Evolutionary conservation across 2,888 invertebrate species (phyloP), one percentile per base, ranked within the genome.

Genomic region (Lasioglossum pauxillum): DNA sequence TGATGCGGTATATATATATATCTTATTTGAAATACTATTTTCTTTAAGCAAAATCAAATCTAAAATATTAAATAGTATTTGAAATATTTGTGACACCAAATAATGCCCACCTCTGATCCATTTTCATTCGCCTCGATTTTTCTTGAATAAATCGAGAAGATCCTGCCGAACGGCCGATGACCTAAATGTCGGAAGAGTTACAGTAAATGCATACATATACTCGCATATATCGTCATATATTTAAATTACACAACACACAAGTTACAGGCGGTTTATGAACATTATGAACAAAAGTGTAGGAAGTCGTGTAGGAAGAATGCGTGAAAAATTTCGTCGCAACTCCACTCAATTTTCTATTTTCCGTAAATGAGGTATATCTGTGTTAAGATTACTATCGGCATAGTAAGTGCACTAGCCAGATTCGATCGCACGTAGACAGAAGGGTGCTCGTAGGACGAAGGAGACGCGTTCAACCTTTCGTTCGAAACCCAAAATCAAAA

Each of bases 231-330:
- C 85, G 85, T 88, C 80, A 83, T 91, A 91, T 89, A 91, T 91
- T 91, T 91, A 91, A 91, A 91, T 91, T 90, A 91, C 90, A 91
- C 90, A 90, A 90, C 89, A 91, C 90, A 91, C 90, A 90, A 90
- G 89, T 90, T 91, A 91, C 91, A 91, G 83, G 72, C 64, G 74
- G 86, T 84, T 87, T 87, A 88, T 88, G 88, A 87, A 90, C 89
- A 91, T 91, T 89, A 90, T 89, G 83, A 83, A 90, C 88, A 91
- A 86, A 82, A 85, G 71, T 75, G 79, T 87, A 90, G 88, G 88
- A 90, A 85, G 83, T 88, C 81, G 83, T 87, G 78, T 87, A 88
- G 80, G 85, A 87, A 82, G 82, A 35, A 84, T 83, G 82, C 84
- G 71, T 90, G 83, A 72, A 80, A 3, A 89, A 87, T 90, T 86